A percentile compares a stretch with the other conserved stretches of the same genome.
These are phyloP conservation scores for Lophius piscatorius DNA, from an alignment of 2,113 vertebrate genomes.

Conservation along the genomic window DNA sequence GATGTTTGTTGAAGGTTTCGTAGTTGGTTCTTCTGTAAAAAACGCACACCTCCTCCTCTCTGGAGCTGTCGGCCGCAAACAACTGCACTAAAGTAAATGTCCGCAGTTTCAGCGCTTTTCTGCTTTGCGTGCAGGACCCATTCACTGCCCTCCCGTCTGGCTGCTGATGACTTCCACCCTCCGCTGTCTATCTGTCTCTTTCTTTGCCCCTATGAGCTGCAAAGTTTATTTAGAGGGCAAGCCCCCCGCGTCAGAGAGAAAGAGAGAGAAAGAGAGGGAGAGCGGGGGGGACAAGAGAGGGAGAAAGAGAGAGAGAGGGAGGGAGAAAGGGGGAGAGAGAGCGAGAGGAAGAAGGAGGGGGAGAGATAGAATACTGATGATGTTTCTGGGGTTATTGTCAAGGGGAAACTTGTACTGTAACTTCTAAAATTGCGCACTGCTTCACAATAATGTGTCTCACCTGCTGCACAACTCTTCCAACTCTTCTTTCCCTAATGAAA, in stretches of 20 bases:
- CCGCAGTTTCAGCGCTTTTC: conserved; percentile 72
- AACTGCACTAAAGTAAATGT: conserved; percentile 54
- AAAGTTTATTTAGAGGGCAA: conserved; percentile 86
- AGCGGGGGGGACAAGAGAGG: conserved; percentile 24
- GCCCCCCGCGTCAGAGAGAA: conserved; percentile 72
- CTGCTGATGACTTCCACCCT: conserved; percentile 81
- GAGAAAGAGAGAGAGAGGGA: conserved; percentile 30
- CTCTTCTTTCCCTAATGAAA: too few species aligned
- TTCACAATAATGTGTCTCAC: background rate
- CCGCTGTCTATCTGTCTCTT: conserved; percentile 63
- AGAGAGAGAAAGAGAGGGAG: conserved; percentile 36
- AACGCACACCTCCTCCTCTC: conserved; percentile 33
- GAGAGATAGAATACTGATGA: conserved; percentile 10
- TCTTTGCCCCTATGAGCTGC: conserved; percentile 53
- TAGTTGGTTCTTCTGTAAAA: conserved; percentile 24
- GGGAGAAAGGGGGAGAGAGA: conserved; percentile 47
- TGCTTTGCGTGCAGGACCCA: conserved; percentile 70
- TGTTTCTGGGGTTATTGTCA: conserved; percentile 46
- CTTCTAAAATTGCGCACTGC: too few species aligned
- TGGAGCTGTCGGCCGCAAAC: conserved; percentile 17
- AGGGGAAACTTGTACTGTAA: conserved; percentile 16
- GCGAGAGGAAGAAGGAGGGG: conserved; percentile 26
- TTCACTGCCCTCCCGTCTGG: conserved; percentile 71
- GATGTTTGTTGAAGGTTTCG: conserved; percentile 5
- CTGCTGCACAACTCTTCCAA: background rate